Evolutionary conservation across 2,113 vertebrate genomes (phyloP).

Genomic region (Mirza zaza): DNA sequence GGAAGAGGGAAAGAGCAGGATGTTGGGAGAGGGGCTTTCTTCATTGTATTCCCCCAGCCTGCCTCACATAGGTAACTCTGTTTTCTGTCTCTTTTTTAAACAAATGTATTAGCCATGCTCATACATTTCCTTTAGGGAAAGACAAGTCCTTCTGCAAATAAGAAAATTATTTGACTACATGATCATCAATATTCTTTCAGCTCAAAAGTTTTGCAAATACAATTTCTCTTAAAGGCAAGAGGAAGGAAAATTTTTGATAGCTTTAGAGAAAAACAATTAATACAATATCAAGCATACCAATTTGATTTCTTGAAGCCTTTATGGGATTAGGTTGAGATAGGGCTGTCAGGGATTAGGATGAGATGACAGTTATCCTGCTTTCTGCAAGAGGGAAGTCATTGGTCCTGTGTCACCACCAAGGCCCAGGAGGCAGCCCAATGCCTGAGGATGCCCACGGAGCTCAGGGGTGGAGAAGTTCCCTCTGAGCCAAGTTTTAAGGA

Average conservation of each 20-base stretch:
- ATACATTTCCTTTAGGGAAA: background rate
- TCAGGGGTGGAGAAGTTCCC: background rate
- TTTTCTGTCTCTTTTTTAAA: background rate
- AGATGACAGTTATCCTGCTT: background rate
- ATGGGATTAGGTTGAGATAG: background rate
- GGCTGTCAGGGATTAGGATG: background rate
- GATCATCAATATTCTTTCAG: background rate
- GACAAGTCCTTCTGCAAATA: background rate
- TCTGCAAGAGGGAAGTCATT: background rate
- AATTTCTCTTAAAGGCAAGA: constrained; percentile 12
- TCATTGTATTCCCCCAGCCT: background rate
- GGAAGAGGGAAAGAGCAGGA: background rate
- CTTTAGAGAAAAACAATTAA: constrained; percentile 56
- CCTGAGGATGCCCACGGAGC: background rate
- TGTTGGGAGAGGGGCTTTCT: background rate
- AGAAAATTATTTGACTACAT: background rate
- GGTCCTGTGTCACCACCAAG: background rate
- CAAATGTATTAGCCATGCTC: background rate
- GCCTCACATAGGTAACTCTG: background rate
- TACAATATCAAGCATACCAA: background rate
- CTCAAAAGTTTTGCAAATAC: background rate
- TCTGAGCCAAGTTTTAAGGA: background rate
- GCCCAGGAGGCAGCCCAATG: background rate
- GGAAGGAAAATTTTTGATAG: constrained; percentile 20
- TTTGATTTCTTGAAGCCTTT: background rate